Conservation (phyloP, 2,797 vertebrate species). For the Tympanoctomys barrerae region DNA sequence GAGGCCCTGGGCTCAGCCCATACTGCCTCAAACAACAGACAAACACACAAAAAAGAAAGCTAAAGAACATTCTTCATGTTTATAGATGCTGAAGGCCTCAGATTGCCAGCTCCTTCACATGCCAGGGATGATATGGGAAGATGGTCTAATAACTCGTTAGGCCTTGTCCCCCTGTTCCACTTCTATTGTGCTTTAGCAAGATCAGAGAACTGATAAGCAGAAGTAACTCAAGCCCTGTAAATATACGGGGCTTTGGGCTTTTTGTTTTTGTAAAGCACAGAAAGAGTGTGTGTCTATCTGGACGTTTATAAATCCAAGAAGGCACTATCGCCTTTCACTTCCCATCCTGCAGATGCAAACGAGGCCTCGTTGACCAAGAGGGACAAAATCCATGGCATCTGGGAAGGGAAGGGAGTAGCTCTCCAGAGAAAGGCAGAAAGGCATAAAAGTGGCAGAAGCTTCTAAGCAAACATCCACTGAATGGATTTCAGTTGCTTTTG, state of each 20-base stretch:
- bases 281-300: background rate
- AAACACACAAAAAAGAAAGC: background rate
- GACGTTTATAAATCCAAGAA: background rate
- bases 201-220: conserved; percentile 57
- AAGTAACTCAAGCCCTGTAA: conserved; percentile 47
- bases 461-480: background rate
- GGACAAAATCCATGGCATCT: background rate
- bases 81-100: background rate
- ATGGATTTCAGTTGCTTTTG: background rate
- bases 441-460: accelerated
- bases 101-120: conserved; percentile 59
- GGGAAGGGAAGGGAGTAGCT: background rate
- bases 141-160: conserved; percentile 51
- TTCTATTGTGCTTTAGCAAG: conserved; percentile 37
- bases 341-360: background rate
- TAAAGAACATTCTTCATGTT: conserved; percentile 66
- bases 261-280: conserved; percentile 70
- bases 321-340: conserved; percentile 27
- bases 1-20: background rate
- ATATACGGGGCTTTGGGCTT: background rate
- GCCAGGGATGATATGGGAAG: conserved; percentile 70
- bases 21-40: background rate
- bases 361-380: background rate
- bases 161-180: background rate
- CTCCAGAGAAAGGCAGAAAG: background rate